Evolutionary conservation across 1,140 invertebrate genomes (phyloP).

Genomic region (Nebria ingens): DNA sequence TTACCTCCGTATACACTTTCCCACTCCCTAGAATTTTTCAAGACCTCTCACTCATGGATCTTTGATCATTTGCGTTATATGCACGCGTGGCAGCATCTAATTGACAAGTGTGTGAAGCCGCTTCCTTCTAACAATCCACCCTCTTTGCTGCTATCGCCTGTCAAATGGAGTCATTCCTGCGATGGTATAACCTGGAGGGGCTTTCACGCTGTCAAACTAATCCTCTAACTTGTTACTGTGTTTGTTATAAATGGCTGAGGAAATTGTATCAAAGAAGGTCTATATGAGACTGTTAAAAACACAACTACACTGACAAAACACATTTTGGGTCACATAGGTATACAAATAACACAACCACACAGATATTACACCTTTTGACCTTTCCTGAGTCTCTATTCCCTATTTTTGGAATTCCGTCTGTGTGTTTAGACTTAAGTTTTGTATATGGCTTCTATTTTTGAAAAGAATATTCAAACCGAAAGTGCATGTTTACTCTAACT

Average conservation of each 20-base stretch:
- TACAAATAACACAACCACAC: too few relatives aligned
- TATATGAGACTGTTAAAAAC: too few relatives aligned
- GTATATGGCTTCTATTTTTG: too few relatives aligned
- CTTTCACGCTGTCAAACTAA: background rate
- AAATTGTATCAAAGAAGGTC: too few relatives aligned
- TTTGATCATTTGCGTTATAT: slow-evolving; percentile 2
- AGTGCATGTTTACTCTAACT: too few relatives aligned
- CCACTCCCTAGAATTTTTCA: background rate
- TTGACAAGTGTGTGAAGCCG: background rate
- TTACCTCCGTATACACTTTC: background rate
- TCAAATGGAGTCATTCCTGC: background rate
- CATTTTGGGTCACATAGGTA: too few relatives aligned
- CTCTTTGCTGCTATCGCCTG: background rate
- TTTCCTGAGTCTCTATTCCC: too few relatives aligned
- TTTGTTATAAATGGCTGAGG: background rate
- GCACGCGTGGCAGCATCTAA: background rate
- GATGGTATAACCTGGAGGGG: background rate
- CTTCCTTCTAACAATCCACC: background rate
- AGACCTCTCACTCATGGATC: background rate
- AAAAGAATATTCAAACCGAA: too few relatives aligned
- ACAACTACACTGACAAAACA: too few relatives aligned
- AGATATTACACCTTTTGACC: too few relatives aligned
- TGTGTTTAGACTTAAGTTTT: too few relatives aligned
- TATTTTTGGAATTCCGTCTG: too few relatives aligned
- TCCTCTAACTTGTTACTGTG: background rate